Conservation (phyloP, 2,888 invertebrate species). For the Catonia carolina region DNA sequence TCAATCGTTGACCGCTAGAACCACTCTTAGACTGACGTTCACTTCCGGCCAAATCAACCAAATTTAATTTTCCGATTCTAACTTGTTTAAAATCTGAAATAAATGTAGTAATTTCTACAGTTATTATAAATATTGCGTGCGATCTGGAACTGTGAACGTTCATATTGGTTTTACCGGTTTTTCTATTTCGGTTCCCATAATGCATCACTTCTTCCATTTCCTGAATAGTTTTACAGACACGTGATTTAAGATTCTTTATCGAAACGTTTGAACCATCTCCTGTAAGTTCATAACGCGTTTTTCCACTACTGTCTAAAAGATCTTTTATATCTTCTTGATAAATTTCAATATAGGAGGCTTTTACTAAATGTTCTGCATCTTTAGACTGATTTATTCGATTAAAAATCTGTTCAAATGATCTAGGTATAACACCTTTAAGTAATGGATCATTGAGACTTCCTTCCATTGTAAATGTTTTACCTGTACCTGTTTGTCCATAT, state of each 20-base stretch:
- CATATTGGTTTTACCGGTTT: slow-evolving; percentile 94
- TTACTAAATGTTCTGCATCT: slow-evolving; percentile 90
- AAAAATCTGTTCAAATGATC: slow-evolving; percentile 97
- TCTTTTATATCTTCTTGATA: slow-evolving; percentile 67
- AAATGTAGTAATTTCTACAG: slow-evolving; percentile 84
- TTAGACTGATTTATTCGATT: slow-evolving; percentile 84
- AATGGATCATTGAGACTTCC: slow-evolving; percentile 41
- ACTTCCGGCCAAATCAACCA: slow-evolving; percentile 97
- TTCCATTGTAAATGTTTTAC: slow-evolving; percentile 66
- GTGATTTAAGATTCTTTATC: slow-evolving; percentile 90
- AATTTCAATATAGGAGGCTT: slow-evolving; percentile 95
- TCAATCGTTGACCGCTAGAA: slow-evolving; percentile 78
- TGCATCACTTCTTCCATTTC: slow-evolving; percentile 94
- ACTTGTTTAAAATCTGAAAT: slow-evolving; percentile 43
- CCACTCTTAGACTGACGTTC: slow-evolving; percentile 96
- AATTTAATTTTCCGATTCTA: slow-evolving; percentile 75
- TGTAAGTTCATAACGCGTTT: slow-evolving; percentile 44
- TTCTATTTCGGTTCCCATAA: slow-evolving; percentile 86
- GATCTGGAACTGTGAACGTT: slow-evolving; percentile 97
- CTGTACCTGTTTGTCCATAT: slow-evolving; percentile 98
- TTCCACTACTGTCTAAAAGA: slow-evolving; percentile 55
- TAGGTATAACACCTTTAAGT: slow-evolving; percentile 78
- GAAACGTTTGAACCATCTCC: slow-evolving; percentile 84
- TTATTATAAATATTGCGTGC: slow-evolving; percentile 97
- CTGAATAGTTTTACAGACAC: slow-evolving; percentile 88